phyloP scores from a whole-genome alignment of 2,888 invertebrate species.

The Hecatera dysodea region DNA sequence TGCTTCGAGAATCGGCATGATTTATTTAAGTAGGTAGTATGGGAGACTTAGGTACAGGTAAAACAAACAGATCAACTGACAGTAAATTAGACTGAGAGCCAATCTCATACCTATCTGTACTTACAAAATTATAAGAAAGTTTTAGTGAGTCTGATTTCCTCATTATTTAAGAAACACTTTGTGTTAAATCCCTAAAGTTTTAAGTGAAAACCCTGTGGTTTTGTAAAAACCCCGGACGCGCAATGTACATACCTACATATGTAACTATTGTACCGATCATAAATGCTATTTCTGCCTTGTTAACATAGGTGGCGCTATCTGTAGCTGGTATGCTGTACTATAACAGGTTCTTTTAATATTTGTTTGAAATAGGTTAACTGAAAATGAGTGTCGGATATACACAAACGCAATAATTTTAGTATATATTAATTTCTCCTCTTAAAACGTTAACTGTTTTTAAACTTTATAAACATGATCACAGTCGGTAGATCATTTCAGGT shows the following conservation, averaged over 20 bases:
- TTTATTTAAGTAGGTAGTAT: too few relatives aligned
- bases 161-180: not conserved
- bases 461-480: not conserved
- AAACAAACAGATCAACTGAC: too few relatives aligned
- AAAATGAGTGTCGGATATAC: not conserved
- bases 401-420: not conserved
- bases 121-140: too few relatives aligned
- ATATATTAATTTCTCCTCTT: too few relatives aligned
- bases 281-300: not conserved
- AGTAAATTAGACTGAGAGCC: too few relatives aligned
- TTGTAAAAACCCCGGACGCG: not conserved
- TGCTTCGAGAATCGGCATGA: not conserved
- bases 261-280: too few relatives aligned
- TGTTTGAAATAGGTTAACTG: not conserved
- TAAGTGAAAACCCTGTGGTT: not conserved
- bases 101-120: too few relatives aligned
- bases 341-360: not conserved
- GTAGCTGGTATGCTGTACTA: not conserved
- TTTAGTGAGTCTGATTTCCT: not conserved
- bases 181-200: not conserved
- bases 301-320: slow-evolving; percentile 27
- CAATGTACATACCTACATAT: too few relatives aligned
- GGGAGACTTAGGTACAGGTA: too few relatives aligned
- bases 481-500: not conserved
- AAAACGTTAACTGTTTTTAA: not conserved